Evolutionary conservation across 2,888 invertebrate species (phyloP).

Genomic region (Sericinus montela): DNA sequence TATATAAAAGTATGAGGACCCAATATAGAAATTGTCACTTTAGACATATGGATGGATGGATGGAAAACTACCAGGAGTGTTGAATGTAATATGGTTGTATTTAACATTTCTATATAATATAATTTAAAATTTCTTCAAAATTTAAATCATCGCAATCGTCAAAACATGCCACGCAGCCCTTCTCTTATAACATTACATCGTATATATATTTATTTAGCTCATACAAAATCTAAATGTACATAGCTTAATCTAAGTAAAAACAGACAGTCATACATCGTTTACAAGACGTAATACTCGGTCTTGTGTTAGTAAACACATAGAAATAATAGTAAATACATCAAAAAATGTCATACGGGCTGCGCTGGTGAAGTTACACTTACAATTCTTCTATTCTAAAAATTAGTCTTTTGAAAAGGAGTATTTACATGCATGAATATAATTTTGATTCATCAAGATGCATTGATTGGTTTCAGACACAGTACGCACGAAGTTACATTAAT

Average conservation of each 20-base stretch:
- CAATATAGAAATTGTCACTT: no score
- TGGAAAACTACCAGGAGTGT: no score
- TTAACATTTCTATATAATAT: no score
- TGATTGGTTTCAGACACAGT: conserved; percentile 20
- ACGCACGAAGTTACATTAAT: conserved; percentile 39
- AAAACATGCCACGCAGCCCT: conserved; percentile 17
- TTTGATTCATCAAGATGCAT: conserved; percentile 6
- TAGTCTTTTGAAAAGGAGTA: conserved; percentile 25
- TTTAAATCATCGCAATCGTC: conserved; percentile 10
- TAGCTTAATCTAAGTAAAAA: conserved; percentile 46
- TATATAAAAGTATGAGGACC: no score
- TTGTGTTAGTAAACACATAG: conserved; percentile 30
- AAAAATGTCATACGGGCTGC: conserved; percentile 42
- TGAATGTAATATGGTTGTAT: no score
- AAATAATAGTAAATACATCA: conserved; percentile 57
- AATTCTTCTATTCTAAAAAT: not conserved
- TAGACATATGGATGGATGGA: no score
- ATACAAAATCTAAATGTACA: conserved; percentile 71
- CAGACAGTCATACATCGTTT: conserved; percentile 52
- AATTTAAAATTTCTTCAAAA: no score
- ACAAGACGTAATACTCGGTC: conserved; percentile 34
- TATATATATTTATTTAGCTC: conserved; percentile 60
- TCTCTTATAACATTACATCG: conserved; percentile 43
- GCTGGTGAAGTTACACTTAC: conserved; percentile 4
- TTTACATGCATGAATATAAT: conserved; percentile 31